Base-by-base conservation (phyloP, 2,797 vertebrate species). In the Chaetophractus vellerosus region DNA sequence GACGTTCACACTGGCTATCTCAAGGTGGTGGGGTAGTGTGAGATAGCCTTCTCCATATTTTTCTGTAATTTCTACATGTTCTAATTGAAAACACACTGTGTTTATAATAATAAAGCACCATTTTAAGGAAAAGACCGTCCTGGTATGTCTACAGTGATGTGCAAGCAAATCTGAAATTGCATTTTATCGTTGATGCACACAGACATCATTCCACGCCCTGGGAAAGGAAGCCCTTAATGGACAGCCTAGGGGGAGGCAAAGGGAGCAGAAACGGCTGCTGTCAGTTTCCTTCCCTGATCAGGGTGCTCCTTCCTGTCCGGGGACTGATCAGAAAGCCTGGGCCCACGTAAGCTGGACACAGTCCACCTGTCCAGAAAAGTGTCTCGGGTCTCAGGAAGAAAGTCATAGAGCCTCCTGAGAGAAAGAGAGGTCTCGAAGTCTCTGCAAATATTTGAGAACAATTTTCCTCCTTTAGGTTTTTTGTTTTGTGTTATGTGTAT, bases 1-100 rank as follows among this genome's bases (percentile, higher is more conserved):
- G 87, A 31, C 21, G 68, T 76, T 61, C 93, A 74, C 16, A 7
- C 10, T 76, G 82, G 41, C 45, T 94, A 81, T 72, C 63, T 82
- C 31, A 31, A 75, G 6, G 14, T 76, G 12, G 8, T 41, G 10
- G 28, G 45, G 36, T 0, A 9, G 10, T 41, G 15, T 19, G 12
- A 72, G 26, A 41, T n/a, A 66, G 6, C 23, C 61, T 89, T 81
- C 19, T 80, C 11, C 45, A 41, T 57, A 81, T 2, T 81, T 93
- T 79, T 63, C 41, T 74, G 11, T 57, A 45, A 68, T 72, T 45
- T 80, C 48, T 66, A 88, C 71, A 38, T 64, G 75, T 83, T 61
- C 61, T 61, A 6, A 31, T 52, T 48, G 50, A 88, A 59, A 1
- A 41, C 55, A 33, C 0, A 1, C 64, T 64, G 19, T 91, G 33